phyloP scores from a whole-genome alignment of 1,140 invertebrate genomes.

The Drosophila punjabiensis region DNA sequence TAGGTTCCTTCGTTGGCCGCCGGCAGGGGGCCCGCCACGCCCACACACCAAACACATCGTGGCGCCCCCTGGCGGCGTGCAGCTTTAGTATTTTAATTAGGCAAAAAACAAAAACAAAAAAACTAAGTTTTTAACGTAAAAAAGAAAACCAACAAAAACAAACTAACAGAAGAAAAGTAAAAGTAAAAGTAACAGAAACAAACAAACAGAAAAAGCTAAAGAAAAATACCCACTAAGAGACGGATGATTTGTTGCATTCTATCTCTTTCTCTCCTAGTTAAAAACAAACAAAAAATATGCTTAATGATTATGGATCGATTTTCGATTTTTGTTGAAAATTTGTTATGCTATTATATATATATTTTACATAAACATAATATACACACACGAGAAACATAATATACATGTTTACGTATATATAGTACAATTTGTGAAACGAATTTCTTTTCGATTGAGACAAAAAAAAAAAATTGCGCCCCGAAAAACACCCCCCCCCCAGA shows the following conservation, averaged over 20 bases:
- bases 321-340: conserved; percentile 51
- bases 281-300: conserved; percentile 30
- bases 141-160: neutral
- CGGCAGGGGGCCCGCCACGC: conserved; percentile 22
- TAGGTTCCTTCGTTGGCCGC: conserved; percentile 37
- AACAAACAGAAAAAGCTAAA: conserved; percentile 6
- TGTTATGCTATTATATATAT: conserved; percentile 51
- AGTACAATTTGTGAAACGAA: conserved; percentile 54
- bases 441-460: conserved; percentile 43
- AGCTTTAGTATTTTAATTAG: conserved; percentile 57
- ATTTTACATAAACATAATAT: conserved; percentile 45
- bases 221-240: conserved; percentile 33
- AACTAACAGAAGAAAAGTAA: conserved; percentile 10
- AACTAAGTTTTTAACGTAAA: conserved; percentile 36
- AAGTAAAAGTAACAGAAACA: conserved; percentile 1
- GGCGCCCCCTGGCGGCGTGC: conserved; percentile 14
- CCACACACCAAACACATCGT: conserved; percentile 6
- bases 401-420: conserved; percentile 39
- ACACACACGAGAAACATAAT: conserved; percentile 27
- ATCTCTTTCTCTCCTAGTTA: conserved; percentile 52
- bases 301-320: conserved; percentile 51
- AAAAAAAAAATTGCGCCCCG: conserved; percentile 6
- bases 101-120: conserved; percentile 27
- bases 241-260: conserved; percentile 42
- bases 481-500: neutral